Evolutionary conservation across 2,888 invertebrate species (phyloP), one percentile per base, ranked within the genome.

Genomic region (Xanthostigma xanthostigma): DNA sequence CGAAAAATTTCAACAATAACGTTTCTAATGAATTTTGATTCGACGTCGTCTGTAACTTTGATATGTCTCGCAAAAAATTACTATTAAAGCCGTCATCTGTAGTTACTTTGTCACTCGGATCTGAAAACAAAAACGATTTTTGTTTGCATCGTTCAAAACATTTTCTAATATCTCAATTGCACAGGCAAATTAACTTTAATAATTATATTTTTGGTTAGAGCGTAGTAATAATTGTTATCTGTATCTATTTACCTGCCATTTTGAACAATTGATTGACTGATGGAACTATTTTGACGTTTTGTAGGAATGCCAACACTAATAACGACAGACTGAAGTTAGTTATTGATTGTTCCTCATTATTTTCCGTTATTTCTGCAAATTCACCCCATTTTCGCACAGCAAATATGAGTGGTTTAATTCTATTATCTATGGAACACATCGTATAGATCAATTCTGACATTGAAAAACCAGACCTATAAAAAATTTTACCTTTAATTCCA

Each of bases 271-370:
- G 61, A 53, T 77, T 75, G 9, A 88, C 61, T 0, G 81, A 60
- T 0, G 90, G 90, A 57, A 91, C 63, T 48, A 89, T 65, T 8
- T 71, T 55, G 45, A 67, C 66, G 53, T 76, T 77, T 66, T 93
- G 92, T 45, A 94, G 70, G 64, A 83, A 93, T 66, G 84, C 84
- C 53, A 94, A 67, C 45, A 87, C 83, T 60, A 94, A 66, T 49
- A 91, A 71, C 1, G 90, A 86, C 38, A 93, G 70, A 1, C 89
- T 84, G 67, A 93, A 94, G 71, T 92, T 93, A 37, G 89, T 83
- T 56, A 94, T 81, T 84, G 86, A 87, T 33, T 78, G 73, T 8
- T 92, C 91, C 0, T 93, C 89, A 46, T 75, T 74, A 0, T 76
- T 66, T 61, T 76, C 79, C 11, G 92, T 93, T 44, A 93, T 63